Base-by-base conservation (phyloP, 2,113 vertebrate species). In the Siniperca knerii region DNA sequence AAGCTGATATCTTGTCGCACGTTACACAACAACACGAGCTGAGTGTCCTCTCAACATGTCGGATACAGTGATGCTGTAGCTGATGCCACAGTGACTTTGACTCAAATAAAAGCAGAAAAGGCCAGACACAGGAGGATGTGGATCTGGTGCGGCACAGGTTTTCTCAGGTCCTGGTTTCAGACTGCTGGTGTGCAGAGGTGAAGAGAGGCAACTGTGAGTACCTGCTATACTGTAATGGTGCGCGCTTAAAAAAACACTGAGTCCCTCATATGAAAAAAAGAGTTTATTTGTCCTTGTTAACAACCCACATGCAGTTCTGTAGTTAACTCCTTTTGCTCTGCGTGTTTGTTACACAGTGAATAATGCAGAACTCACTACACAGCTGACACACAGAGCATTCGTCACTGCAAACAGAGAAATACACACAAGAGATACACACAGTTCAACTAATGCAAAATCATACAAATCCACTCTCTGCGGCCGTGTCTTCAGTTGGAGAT, bases 231-330 rank as follows among this genome's bases (percentile, higher is more conserved):
- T 69, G 50, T 29, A 33, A 25, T 5, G 54, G 50, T 10, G 23
- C 16, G 21, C 12, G 7, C 21, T 44, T 37, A 5, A 1, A 33
- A 44, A 68, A 12, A 0, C 0, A 79, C 57, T 11, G 25, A 54
- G 67, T 62, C 67, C 20, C 40, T 66, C 35, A 55, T 68, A 79
- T 71, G 74, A 71, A 89, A 89, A 84, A 70, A 81, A 33, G 3
- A 8, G 12, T 90, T 82, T 87, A 87, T 86, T 89, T 18, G 46
- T 64, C 37, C 77, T 77, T 73, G 23, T 42, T 16, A 75, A 8
- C 35, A 74, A 72, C 18, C n/a, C 35, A 37, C 57, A 66, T 72
- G 68, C 78, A 84, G 33, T 13, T 61, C 60, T 25, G 20, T 61
- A 62, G 29, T 40, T 10, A 40, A 52, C 12, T 66, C 23, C 6